A percentile compares a stretch with the other conserved stretches of the same genome.
Conservation (phyloP, 1,140 invertebrate species). For the Trichomalopsis sarcophagae region DNA sequence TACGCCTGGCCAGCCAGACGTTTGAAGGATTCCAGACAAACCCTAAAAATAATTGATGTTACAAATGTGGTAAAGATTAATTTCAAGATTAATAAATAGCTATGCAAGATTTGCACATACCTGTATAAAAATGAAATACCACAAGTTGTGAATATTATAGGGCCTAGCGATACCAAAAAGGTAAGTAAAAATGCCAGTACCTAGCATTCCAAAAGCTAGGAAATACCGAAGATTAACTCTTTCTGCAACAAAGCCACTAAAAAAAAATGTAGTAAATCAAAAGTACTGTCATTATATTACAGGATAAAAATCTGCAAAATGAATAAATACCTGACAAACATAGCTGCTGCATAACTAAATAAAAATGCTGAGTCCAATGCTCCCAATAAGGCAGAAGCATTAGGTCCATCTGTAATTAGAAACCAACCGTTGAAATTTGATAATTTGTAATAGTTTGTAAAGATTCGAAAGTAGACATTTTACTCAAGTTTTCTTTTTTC, state of each 20-base stretch:
- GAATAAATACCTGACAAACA: constrained; percentile 87
- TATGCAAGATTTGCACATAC: constrained; percentile 76
- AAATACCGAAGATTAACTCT: constrained; percentile 94
- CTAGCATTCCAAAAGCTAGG: constrained; percentile 91
- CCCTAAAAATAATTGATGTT: constrained; percentile 74
- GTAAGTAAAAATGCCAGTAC: constrained; percentile 91
- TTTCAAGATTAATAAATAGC: constrained; percentile 14
- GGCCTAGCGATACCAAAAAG: constrained; percentile 92
- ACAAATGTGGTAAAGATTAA: constrained; percentile 40
- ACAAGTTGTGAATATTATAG: constrained; percentile 88
- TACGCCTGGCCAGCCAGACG: constrained; percentile 94
- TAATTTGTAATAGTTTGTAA: background rate
- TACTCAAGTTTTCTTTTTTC: too few species aligned
- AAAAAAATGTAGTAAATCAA: constrained; percentile 37
- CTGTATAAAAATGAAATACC: constrained; percentile 92
- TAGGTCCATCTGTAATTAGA: constrained; percentile 81
- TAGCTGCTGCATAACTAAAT: constrained; percentile 93
- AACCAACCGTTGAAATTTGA: constrained; percentile 10
- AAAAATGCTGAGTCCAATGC: constrained; percentile 94
- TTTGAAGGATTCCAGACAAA: constrained; percentile 89
- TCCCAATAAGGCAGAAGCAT: constrained; percentile 88
- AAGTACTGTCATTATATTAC: background rate
- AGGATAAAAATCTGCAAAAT: background rate
- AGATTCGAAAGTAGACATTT: background rate
- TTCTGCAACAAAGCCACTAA: constrained; percentile 92